Evolutionary conservation across 1,140 invertebrate genomes (phyloP).

Genomic region (Harlomillsia oculata): DNA sequence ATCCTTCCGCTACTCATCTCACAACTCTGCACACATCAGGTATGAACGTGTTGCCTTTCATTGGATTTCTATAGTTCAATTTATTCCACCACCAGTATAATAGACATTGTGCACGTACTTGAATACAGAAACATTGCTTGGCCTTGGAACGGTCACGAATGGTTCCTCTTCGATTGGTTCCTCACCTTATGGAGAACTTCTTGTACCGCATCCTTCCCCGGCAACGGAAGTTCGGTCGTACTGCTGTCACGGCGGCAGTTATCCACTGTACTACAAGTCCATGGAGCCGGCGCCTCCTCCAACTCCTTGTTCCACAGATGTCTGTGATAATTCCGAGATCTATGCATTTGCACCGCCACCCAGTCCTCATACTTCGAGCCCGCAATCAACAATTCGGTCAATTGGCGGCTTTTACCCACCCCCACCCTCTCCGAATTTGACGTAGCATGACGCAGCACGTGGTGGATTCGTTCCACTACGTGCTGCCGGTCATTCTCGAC

Average conservation of each 20-base stretch:
- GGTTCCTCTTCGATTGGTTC: conserved; percentile 24
- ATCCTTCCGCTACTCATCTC: conserved; percentile 19
- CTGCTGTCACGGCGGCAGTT: conserved; percentile 19
- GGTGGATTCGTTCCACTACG: no score
- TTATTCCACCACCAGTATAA: no score
- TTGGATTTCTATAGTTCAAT: background rate
- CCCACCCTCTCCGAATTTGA: conserved; percentile 15
- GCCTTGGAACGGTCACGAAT: no score
- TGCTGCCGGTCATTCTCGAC: no score
- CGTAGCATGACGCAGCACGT: no score
- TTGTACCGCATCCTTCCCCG: conserved; percentile 25
- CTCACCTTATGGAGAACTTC: conserved; percentile 24
- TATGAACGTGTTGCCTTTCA: background rate
- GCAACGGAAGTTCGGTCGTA: conserved; percentile 20
- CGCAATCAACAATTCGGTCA: conserved; percentile 30
- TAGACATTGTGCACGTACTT: no score
- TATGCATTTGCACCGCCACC: conserved; percentile 35
- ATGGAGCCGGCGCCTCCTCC: conserved; percentile 80
- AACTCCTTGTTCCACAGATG: conserved; percentile 87
- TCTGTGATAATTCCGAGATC: conserved; percentile 69
- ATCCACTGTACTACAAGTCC: conserved; percentile 51
- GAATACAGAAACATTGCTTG: no score
- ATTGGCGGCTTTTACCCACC: conserved; percentile 18
- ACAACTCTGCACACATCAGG: conserved; percentile 17
- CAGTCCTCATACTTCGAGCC: conserved; percentile 34